Evolutionary conservation across 2,797 vertebrate genomes (phyloP), one percentile per base, ranked within the genome.

Genomic region (Helarctos malayanus): DNA sequence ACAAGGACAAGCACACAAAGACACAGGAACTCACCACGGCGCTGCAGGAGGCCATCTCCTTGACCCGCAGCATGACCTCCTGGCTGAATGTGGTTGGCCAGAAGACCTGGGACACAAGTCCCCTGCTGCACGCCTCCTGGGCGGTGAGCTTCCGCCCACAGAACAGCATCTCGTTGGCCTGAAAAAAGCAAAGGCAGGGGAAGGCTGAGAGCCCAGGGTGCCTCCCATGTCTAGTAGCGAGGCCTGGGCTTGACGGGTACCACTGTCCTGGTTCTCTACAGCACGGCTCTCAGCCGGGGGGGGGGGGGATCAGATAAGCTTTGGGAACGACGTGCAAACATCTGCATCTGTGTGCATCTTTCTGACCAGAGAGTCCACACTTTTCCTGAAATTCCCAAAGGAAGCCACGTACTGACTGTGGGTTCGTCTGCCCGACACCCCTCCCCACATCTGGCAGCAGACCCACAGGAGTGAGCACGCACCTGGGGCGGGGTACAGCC

Each of bases 101-200:
- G 98, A 99, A 99, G 87, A 99, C 99, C 98, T 99, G 99, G 0
- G 99, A 99, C 92, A 99, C 99, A 21, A 99, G 98, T 52, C 99
- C 99, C 96, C 99, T 98, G 98, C 99, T 99, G 98, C 99, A 99
- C 0, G 99, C 99, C 98, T 99, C 99, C 97, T 99, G 99, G 14
- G 99, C 99, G 0, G 99, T 99, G 65, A 99, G 99, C 97, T 99
- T 99, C 97, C 99, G 99, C 81, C 99, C 99, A 90, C 99, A 99
- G 98, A 99, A 99, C 96, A 99, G 97, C 99, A 99, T 99, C 98
- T 99, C 99, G n/a, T 99, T 99, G 96, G 99, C 99, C 99, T 99
- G 98, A 47, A 97, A 96, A 75, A 97, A 90, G n/a, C 94, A 97
- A 98, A 97, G 94, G 81, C 68, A 56, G 57, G 76, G 5, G 23